These are phyloP conservation scores for Sitta carolinensis DNA, from an alignment of 2,797 vertebrate genomes.

Conservation along the genomic window DNA sequence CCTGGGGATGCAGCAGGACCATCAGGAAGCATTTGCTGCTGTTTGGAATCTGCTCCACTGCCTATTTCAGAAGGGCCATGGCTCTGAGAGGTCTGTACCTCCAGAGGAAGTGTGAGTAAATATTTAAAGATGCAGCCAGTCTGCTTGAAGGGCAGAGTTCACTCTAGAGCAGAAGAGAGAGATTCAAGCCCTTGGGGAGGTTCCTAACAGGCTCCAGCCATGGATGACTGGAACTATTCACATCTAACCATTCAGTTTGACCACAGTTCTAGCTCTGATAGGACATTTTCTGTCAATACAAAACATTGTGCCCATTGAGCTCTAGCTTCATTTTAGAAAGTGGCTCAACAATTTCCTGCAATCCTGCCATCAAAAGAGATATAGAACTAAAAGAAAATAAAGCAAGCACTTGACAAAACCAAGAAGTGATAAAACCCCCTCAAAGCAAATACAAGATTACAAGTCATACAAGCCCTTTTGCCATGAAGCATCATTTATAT, in stretches of 20 bases:
- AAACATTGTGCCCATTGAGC: not conserved
- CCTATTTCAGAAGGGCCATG: not conserved
- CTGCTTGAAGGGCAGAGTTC: not conserved
- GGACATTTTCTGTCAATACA: not conserved
- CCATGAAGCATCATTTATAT: not conserved
- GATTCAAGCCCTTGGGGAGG: not conserved
- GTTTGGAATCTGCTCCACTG: not conserved
- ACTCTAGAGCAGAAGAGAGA: not conserved
- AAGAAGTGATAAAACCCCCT: not conserved
- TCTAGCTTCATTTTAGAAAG: not conserved
- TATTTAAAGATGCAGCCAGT: not conserved
- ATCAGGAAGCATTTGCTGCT: not conserved
- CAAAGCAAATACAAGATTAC: not conserved
- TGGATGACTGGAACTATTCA: not conserved
- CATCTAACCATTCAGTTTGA: not conserved
- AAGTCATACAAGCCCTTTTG: not conserved
- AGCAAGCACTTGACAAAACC: not conserved
- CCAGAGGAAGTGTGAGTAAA: constrained; percentile 7
- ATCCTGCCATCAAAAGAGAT: not conserved
- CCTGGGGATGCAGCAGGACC: not conserved
- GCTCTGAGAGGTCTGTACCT: not conserved
- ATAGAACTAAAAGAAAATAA: not conserved
- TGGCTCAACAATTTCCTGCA: not conserved
- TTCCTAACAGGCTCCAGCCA: not conserved
- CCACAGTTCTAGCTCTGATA: not conserved